These are phyloP conservation scores for Drosophila infuscata DNA, from an alignment of 2,888 invertebrate genomes.

Conservation along the genomic window DNA sequence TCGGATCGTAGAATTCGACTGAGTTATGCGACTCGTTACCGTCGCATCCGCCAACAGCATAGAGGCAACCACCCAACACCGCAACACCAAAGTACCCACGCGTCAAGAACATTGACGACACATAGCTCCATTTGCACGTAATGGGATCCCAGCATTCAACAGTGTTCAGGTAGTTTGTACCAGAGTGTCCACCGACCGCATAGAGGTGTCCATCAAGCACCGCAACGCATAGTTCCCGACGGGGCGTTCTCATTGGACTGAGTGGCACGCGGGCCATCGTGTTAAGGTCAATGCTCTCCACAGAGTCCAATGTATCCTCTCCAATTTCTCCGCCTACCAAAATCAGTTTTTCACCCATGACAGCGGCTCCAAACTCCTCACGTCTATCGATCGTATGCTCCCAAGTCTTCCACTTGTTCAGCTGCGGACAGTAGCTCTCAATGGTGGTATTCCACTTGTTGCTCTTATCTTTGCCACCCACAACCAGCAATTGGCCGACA, in stretches of 20 bases:
- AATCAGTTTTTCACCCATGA: conserved; percentile 91
- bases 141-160: conserved; percentile 97
- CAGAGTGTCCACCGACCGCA: conserved; percentile 97
- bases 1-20: too few relatives aligned
- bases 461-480: conserved; percentile 88
- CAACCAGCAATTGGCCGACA: conserved; percentile 89
- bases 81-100: conserved; percentile 94
- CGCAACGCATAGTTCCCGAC: conserved; percentile 90
- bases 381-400: conserved; percentile 86
- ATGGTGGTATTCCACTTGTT: conserved; percentile 86
- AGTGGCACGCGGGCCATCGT: conserved; percentile 92
- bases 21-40: too few relatives aligned
- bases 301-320: conserved; percentile 88
- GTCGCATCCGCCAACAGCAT: too few relatives aligned
- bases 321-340: conserved; percentile 96
- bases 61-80: conserved; percentile 84
- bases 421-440: conserved; percentile 89
- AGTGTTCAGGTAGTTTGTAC: conserved; percentile 91
- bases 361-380: conserved; percentile 95
- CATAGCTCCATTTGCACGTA: conserved; percentile 94
- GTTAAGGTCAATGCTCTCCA: conserved; percentile 94
- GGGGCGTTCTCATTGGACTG: conserved; percentile 95
- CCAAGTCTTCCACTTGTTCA: conserved; percentile 84
- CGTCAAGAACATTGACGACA: conserved; percentile 94
- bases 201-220: conserved; percentile 93